Conservation (phyloP, 2,888 invertebrate genomes). For the Drosophila acutilabella region DNA sequence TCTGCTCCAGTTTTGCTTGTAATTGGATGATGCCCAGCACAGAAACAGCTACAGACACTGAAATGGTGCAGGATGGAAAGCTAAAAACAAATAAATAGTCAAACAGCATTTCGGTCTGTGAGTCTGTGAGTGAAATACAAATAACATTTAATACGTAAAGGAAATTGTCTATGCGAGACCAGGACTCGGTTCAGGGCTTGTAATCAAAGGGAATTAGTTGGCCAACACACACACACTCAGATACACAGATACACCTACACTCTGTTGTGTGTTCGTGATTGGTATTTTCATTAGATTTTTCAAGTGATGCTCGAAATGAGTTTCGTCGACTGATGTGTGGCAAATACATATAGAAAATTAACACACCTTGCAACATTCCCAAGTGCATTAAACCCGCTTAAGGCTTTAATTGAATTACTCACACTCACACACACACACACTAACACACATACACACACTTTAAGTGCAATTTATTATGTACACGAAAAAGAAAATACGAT, state of each 20-base stretch:
- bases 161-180: slow-evolving; percentile 74
- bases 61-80: slow-evolving; percentile 24
- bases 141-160: slow-evolving; percentile 80
- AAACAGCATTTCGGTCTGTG: slow-evolving; percentile 56
- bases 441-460: slow-evolving; percentile 11
- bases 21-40: slow-evolving; percentile 71
- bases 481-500: slow-evolving; percentile 4
- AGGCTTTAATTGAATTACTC: slow-evolving; percentile 49
- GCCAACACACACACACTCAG: slow-evolving; percentile 8
- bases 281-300: slow-evolving; percentile 57
- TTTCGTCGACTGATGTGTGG: slow-evolving; percentile 36
- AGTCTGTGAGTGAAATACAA: slow-evolving; percentile 77
- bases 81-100: slow-evolving; percentile 80
- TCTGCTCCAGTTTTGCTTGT: slow-evolving; percentile 30
- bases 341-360: slow-evolving; percentile 39
- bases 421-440: slow-evolving; percentile 18
- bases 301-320: slow-evolving; percentile 41
- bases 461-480: slow-evolving; percentile 61
- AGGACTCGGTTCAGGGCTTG: slow-evolving; percentile 23
- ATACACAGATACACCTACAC: slow-evolving; percentile 11
- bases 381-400: slow-evolving; percentile 44
- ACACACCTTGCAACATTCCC: slow-evolving; percentile 40
- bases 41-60: not conserved
- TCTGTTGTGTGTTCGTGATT: slow-evolving; percentile 30
- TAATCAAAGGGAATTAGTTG: slow-evolving; percentile 75